A percentile compares a stretch with the other conserved stretches of the same genome.
phyloP scores from a whole-genome alignment of 2,797 vertebrate species.

The Apogon hyalosoma region DNA sequence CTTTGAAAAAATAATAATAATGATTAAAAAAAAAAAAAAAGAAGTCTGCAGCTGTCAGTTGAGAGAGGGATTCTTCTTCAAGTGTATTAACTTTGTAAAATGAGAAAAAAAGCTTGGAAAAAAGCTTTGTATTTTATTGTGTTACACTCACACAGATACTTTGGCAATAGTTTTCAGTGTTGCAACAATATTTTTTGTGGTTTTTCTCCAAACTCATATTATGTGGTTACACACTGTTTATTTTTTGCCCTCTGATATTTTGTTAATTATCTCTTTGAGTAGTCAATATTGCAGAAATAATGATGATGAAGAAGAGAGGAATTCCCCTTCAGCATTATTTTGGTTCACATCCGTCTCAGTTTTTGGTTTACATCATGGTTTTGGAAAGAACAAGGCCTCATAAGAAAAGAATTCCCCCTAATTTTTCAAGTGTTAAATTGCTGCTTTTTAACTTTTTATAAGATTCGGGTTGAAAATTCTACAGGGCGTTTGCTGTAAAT shows the following conservation, averaged over 20 bases:
- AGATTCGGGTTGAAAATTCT: too few relatives aligned
- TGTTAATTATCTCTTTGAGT: constrained; percentile 22
- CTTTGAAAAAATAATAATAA: constrained; percentile 11
- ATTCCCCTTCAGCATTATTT: constrained; percentile 3
- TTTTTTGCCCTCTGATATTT: constrained; percentile 13
- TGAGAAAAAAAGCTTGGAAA: too few relatives aligned
- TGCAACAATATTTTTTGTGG: neutral
- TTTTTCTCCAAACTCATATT: too few relatives aligned
- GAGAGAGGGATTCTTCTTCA: constrained; percentile 1
- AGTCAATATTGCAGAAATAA: neutral
- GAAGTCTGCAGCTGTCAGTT: constrained; percentile 15
- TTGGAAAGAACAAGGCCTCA: constrained; percentile 28
- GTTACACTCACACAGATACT: constrained; percentile 1
- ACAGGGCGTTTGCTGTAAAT: too few relatives aligned
- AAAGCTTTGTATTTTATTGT: constrained; percentile 2
- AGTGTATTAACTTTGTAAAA: neutral
- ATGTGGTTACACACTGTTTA: too few relatives aligned
- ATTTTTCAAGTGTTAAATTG: neutral
- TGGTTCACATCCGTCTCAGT: too few relatives aligned
- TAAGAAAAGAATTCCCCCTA: constrained; percentile 5
- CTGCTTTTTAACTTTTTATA: neutral
- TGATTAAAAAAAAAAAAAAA: too few relatives aligned
- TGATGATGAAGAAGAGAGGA: constrained; percentile 7
- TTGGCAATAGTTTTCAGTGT: neutral
- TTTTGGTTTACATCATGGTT: constrained; percentile 32